Conservation (phyloP, 2,113 vertebrate species). For the Etia nguti region DNA sequence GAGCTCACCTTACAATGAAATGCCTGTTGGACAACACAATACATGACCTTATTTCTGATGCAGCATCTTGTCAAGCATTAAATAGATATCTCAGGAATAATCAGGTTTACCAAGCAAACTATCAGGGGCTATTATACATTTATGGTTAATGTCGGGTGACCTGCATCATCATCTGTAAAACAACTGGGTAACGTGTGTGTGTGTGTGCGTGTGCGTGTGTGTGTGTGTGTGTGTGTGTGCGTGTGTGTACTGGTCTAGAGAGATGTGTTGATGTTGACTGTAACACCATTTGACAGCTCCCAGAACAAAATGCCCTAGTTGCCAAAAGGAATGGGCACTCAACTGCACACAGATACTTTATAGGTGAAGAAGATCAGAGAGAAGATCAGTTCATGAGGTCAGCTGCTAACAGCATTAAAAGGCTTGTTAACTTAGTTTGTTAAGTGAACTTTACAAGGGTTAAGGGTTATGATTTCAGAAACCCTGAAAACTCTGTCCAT, state of each 20-base stretch:
- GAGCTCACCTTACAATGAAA: not conserved
- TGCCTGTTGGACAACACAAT: not conserved
- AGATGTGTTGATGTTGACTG: conserved; percentile 28
- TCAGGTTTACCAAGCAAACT: not conserved
- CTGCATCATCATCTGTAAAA: conserved; percentile 11
- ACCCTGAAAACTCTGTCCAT: not conserved
- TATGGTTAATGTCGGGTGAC: not conserved
- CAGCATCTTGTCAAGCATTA: not conserved
- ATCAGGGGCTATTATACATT: not conserved
- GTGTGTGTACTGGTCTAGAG: not conserved
- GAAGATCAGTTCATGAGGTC: conserved; percentile 31
- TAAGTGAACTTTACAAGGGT: not conserved
- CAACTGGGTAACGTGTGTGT: not conserved
- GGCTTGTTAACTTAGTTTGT: not conserved
- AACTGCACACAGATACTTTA: conserved; percentile 33
- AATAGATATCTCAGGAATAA: not conserved
- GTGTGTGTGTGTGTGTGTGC: not conserved
- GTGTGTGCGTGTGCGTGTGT: not conserved
- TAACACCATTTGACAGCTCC: conserved; percentile 41
- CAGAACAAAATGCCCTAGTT: conserved; percentile 38
- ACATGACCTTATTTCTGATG: not conserved
- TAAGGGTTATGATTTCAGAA: not conserved
- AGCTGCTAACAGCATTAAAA: not conserved
- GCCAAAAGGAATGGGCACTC: conserved; percentile 18
- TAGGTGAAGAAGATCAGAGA: conserved; percentile 35